Conservation (phyloP, 2,888 invertebrate species). For the Celastrina argiolus region DNA sequence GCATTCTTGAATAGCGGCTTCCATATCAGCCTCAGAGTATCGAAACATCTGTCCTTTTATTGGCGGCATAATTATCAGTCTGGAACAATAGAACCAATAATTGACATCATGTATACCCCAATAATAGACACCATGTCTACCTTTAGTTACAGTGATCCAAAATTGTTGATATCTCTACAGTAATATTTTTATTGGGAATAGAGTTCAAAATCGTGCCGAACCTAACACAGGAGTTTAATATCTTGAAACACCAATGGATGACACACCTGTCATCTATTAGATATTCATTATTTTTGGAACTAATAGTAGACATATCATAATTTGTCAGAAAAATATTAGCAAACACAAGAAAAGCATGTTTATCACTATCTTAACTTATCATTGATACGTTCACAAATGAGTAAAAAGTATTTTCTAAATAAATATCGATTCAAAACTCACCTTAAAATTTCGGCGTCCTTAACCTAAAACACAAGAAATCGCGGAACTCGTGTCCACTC, state of each 20-base stretch:
- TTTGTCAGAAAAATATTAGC: conserved; percentile 26
- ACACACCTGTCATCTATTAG: conserved; percentile 22
- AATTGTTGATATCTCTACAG: conserved; percentile 11
- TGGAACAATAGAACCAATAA: conserved; percentile 15
- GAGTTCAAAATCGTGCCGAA: background rate
- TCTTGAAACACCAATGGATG: conserved; percentile 8
- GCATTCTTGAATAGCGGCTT: conserved; percentile 16
- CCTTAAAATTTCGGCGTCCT: conserved; percentile 26
- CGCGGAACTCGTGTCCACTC: too few relatives aligned
- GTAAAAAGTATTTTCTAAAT: conserved; percentile 22
- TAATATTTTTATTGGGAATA: conserved; percentile 3
- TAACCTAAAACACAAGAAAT: conserved; percentile 11
- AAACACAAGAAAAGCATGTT: conserved; percentile 27
- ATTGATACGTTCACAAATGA: conserved; percentile 21
- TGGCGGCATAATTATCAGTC: conserved; percentile 14
- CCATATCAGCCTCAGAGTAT: conserved; percentile 17
- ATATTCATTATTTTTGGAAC: conserved; percentile 12
- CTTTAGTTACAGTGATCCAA: conserved; percentile 9
- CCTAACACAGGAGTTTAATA: conserved; percentile 9
- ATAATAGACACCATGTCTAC: conserved; percentile 5
- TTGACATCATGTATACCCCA: conserved; percentile 14
- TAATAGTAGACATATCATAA: conserved; percentile 28
- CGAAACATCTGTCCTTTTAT: conserved; percentile 20
- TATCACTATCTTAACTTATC: too few relatives aligned
- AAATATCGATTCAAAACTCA: conserved; percentile 26